phyloP scores from a whole-genome alignment of 2,888 invertebrate species.

The Rotaria sp. region DNA sequence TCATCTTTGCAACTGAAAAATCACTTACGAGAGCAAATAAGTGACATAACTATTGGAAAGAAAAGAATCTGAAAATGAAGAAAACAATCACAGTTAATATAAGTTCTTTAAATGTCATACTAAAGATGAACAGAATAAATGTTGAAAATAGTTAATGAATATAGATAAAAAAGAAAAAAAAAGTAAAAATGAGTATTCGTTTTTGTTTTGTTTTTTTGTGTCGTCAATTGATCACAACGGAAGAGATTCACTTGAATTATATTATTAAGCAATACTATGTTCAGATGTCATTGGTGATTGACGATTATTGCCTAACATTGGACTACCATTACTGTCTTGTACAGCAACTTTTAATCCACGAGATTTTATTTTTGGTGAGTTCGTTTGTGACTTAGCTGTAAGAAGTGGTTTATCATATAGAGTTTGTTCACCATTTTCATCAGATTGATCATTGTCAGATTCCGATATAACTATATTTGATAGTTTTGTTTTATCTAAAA shows the following conservation, averaged over 20 bases:
- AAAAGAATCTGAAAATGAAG: background rate
- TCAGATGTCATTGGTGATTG: background rate
- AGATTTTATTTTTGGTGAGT: background rate
- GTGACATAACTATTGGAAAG: background rate
- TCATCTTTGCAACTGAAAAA: too few relatives aligned
- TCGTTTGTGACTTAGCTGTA: background rate
- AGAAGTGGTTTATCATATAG: slow-evolving; percentile 25
- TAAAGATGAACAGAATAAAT: background rate
- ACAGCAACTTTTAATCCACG: background rate
- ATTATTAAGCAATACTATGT: background rate
- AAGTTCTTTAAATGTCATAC: background rate
- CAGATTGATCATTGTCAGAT: background rate
- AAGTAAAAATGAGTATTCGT: background rate
- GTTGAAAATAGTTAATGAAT: background rate
- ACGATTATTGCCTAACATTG: background rate
- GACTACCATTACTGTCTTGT: slow-evolving; percentile 30
- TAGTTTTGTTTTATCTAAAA: background rate
- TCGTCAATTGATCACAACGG: background rate
- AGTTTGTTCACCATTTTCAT: background rate
- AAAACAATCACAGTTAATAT: background rate
- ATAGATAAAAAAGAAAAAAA: background rate
- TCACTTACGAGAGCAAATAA: slow-evolving; percentile 18
- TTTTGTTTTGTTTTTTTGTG: background rate
- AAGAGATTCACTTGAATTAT: background rate
- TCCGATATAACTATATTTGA: background rate